Evolutionary conservation across 2,797 vertebrate species (phyloP).

Genomic region (Clarias laeviceps): DNA sequence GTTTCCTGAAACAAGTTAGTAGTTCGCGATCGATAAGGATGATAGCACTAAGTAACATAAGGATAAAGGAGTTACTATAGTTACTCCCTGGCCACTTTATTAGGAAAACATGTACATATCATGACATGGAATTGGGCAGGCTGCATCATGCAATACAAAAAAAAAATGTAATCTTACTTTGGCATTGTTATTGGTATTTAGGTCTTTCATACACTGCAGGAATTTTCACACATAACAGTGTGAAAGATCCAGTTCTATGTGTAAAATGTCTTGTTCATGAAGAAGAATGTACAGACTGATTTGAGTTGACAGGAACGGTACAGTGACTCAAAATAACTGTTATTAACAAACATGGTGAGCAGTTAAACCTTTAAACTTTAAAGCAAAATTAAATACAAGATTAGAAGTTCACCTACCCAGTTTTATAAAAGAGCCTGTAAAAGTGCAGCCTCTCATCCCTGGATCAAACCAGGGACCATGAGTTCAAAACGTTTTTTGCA

Average conservation of each 20-base stretch:
- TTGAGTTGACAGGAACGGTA: neutral
- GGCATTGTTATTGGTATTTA: neutral
- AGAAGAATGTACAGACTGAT: neutral
- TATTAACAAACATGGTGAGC: neutral
- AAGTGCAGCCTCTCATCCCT: neutral
- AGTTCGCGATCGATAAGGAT: neutral
- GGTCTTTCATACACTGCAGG: neutral
- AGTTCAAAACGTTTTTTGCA: neutral
- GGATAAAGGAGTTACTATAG: neutral
- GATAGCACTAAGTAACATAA: neutral
- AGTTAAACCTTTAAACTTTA: neutral
- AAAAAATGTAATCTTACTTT: neutral
- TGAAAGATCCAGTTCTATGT: too few species aligned
- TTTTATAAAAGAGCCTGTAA: neutral
- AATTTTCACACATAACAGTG: too few species aligned
- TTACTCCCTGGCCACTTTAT: neutral
- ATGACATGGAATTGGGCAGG: neutral
- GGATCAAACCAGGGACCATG: neutral
- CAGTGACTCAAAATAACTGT: neutral
- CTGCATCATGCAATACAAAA: neutral
- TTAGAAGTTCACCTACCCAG: neutral
- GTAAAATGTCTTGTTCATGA: neutral
- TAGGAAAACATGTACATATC: neutral
- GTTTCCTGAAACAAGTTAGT: neutral
- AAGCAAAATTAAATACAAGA: neutral